Evolutionary conservation across 2,888 invertebrate species (phyloP), one percentile per base, ranked within the genome.

Genomic region (Sminthurinus aureus): DNA sequence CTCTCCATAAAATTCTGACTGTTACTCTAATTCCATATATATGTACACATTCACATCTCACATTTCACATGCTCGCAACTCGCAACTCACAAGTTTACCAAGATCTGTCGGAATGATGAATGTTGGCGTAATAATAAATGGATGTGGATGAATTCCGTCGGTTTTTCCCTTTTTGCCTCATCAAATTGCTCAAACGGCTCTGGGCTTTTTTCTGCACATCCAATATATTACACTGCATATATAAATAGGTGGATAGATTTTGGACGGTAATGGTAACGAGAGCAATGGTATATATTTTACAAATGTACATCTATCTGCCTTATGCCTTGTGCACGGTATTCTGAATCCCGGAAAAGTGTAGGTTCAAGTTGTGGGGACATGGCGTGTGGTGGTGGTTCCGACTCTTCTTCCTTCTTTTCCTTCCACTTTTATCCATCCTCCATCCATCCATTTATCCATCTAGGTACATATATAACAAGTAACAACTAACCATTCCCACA

Each of bases 101-200:
- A 81, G 66, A 82, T 75, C 75, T 64, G 74, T 83, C 81, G 81
- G 77, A 73, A 84, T 84, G 84, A 84, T 84, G 80, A 81, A 81
- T 84, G 84, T 52, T 81, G 69, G 76, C 73, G 81, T 81, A 84
- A 81, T 84, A 81, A 80, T 38, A 38, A 38, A 38, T 38, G 38
- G 38, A 38, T 38, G 58, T 67, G 51, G 78, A 77, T 81, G 81
- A 84, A 76, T 81, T 75, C 69, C 51, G 50, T 26, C 24, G 20
- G 64, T 26, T 24, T 18, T 64, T 64, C 26, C 66, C 24, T 51
- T 38, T 58, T 67, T 15, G 67, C 79, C 66, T 79, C 69, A 24
- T 79, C 66, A 67, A 38, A 26, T 24, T 79, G n/a, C n/a, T n/a
- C n/a, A n/a, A n/a, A n/a, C 66, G 67, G 67, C 67, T 67, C 22